Conservation (phyloP, 2,797 vertebrate genomes). For the Sebastolobus altivelis region DNA sequence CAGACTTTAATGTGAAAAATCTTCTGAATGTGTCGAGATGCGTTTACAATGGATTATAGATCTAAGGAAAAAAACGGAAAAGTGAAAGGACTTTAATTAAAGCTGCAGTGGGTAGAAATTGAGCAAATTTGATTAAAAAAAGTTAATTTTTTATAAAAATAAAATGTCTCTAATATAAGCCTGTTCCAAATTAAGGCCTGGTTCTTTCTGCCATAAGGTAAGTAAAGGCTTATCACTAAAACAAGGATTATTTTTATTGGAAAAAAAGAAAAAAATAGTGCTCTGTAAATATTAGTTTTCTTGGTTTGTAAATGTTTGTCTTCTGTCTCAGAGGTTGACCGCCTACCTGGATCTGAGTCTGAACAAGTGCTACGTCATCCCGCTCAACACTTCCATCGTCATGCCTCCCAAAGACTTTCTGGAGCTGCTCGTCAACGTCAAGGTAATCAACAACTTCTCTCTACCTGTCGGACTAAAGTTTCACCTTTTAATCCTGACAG, state of each 20-base stretch:
- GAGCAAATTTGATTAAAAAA: not conserved
- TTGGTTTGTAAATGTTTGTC: not conserved
- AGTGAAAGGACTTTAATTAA: not conserved
- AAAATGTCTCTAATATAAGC: no score
- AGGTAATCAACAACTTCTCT: conserved; percentile 80
- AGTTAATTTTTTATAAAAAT: no score
- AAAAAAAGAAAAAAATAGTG: not conserved
- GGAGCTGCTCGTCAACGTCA: conserved; percentile 94
- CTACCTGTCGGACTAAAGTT: not conserved
- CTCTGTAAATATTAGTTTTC: not conserved
- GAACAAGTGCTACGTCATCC: conserved; percentile 97
- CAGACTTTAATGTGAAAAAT: not conserved
- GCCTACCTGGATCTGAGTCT: conserved; percentile 96
- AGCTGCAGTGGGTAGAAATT: no score
- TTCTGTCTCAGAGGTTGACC: conserved; percentile 89
- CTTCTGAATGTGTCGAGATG: not conserved
- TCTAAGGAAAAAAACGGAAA: not conserved
- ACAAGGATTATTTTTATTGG: not conserved
- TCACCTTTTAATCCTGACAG: not conserved
- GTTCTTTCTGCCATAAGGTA: no score
- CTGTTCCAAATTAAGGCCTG: no score
- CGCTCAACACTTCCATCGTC: conserved; percentile 95
- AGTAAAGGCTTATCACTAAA: not conserved
- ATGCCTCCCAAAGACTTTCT: conserved; percentile 94
- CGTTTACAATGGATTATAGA: not conserved